Conservation (phyloP, 92 coral and sea anemone genomes). For the Phenganax stokvisi region DNA sequence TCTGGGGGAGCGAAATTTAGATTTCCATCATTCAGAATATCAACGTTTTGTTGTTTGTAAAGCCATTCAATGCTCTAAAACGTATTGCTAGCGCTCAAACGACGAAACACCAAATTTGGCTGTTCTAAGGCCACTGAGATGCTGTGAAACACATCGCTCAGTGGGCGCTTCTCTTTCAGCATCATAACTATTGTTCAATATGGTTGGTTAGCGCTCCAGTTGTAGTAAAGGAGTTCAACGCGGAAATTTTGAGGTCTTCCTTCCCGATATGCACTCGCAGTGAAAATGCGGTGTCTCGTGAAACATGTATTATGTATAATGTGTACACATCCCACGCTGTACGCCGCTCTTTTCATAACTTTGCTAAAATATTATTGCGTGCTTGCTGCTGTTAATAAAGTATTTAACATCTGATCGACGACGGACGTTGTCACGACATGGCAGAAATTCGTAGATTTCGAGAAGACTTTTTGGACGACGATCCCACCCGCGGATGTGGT, state of each 20-base stretch:
- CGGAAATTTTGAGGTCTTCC: not conserved
- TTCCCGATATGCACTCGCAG: not conserved
- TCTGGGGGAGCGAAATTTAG: too few species aligned
- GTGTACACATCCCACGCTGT: constrained; percentile 21
- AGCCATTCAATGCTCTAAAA: too few species aligned
- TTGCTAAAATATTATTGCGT: not conserved
- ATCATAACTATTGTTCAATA: too few species aligned
- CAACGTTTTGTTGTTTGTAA: too few species aligned
- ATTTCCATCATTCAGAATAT: too few species aligned
- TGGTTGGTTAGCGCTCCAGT: too few species aligned
- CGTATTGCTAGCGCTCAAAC: too few species aligned
- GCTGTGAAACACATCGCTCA: too few species aligned
- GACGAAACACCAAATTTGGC: too few species aligned
- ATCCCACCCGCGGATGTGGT: constrained; percentile 18
- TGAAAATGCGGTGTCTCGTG: not conserved
- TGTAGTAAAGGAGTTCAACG: too few species aligned
- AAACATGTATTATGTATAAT: constrained; percentile 6
- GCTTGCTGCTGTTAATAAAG: not conserved
- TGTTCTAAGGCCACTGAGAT: too few species aligned
- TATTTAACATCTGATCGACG: not conserved
- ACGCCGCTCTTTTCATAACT: not conserved
- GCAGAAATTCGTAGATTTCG: not conserved
- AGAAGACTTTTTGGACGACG: not conserved
- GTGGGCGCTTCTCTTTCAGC: too few species aligned
- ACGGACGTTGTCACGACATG: not conserved